Evolutionary conservation across 2,113 vertebrate species (phyloP).

Genomic region (Dryoscopus gambensis): DNA sequence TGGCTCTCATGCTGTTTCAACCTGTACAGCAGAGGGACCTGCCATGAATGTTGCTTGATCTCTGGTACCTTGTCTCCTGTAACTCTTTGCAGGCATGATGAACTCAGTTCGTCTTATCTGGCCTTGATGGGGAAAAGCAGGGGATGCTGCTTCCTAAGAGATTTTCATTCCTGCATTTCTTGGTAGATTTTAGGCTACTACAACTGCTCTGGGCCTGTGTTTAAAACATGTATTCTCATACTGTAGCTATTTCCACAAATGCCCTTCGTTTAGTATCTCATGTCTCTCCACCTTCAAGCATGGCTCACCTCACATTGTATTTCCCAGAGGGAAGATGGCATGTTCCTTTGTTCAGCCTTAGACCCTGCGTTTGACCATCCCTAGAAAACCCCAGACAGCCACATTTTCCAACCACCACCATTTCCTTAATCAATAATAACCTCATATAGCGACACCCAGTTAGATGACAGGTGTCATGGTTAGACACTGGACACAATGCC

Average conservation of each 20-base stretch:
- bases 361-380: fast-evolving
- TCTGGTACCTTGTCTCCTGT: neutral
- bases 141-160: neutral
- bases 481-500: too few relatives aligned
- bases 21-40: neutral
- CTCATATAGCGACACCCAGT: neutral
- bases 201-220: neutral
- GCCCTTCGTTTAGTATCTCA: neutral
- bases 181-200: neutral
- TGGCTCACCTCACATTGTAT: neutral
- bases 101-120: neutral
- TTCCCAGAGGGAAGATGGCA: neutral
- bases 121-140: neutral
- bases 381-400: neutral
- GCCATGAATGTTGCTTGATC: neutral
- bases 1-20: neutral
- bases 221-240: neutral
- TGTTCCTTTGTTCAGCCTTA: neutral
- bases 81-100: neutral
- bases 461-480: too few relatives aligned
- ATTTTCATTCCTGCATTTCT: neutral
- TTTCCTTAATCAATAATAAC: neutral
- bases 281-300: neutral
- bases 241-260: neutral
- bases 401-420: neutral